Evolutionary conservation across 2,888 invertebrate species (phyloP).

Genomic region (Mythimna vitellina): DNA sequence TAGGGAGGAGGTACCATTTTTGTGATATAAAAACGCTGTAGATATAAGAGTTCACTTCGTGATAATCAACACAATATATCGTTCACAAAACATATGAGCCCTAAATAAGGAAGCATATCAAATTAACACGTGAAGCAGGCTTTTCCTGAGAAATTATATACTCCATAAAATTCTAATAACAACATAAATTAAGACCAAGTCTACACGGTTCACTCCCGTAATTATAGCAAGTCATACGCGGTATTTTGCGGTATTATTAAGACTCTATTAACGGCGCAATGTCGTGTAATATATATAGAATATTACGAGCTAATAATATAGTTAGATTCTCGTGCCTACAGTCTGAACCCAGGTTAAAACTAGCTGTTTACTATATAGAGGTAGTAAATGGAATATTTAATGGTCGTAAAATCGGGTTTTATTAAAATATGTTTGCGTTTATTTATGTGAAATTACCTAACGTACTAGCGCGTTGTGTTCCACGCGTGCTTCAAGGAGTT

Average conservation of each 20-base stretch:
- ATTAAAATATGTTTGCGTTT: not conserved
- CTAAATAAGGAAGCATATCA: slow-evolving; percentile 30
- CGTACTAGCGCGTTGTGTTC: too few relatives aligned
- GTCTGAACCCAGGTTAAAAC: slow-evolving; percentile 34
- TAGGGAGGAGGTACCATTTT: not conserved
- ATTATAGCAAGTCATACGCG: slow-evolving; percentile 47
- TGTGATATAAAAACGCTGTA: not conserved
- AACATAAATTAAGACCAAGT: slow-evolving; percentile 44
- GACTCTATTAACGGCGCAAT: slow-evolving; percentile 65
- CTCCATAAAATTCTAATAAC: slow-evolving; percentile 36
- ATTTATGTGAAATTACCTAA: not conserved
- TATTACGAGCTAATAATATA: slow-evolving; percentile 43
- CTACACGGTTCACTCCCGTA: slow-evolving; percentile 24
- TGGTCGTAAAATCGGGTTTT: slow-evolving; percentile 10
- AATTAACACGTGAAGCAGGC: slow-evolving; percentile 32
- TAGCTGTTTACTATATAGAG: slow-evolving; percentile 2
- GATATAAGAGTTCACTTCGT: not conserved
- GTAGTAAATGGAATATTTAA: slow-evolving; percentile 22
- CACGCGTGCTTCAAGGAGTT: too few relatives aligned
- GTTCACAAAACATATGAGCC: not conserved
- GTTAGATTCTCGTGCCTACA: slow-evolving; percentile 36
- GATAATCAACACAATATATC: not conserved
- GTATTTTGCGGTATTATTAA: slow-evolving; percentile 60
- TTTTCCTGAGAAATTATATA: slow-evolving; percentile 30
- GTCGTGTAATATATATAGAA: slow-evolving; percentile 45